These are phyloP conservation scores for Seriola quinqueradiata DNA, from an alignment of 2,113 vertebrate species.

Conservation along the genomic window DNA sequence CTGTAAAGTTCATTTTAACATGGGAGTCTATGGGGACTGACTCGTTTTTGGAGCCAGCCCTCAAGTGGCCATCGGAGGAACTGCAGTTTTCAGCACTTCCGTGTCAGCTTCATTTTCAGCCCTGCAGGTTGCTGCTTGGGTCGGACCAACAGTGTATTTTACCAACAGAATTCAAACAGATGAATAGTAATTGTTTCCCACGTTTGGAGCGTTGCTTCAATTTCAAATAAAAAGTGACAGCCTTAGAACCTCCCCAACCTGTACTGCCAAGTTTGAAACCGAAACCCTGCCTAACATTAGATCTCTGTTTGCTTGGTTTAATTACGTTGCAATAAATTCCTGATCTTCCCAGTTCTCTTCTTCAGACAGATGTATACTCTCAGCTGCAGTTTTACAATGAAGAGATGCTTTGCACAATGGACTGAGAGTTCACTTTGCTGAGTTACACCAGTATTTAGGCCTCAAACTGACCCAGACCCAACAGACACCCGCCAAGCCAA, in stretches of 20 bases:
- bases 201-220: neutral
- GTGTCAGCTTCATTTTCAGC: no score
- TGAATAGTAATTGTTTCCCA: neutral
- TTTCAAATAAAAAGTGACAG: slow-evolving; percentile 34
- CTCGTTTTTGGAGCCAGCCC: no score
- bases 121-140: no score
- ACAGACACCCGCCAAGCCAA: neutral
- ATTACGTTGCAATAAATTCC: slow-evolving; percentile 14
- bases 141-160: no score
- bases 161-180: neutral
- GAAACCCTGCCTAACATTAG: neutral
- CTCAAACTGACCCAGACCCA: slow-evolving; percentile 3
- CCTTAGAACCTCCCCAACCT: neutral
- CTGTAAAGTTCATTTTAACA: no score
- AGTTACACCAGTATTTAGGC: neutral
- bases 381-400: slow-evolving; percentile 13
- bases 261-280: slow-evolving; percentile 11
- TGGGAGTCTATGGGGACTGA: no score
- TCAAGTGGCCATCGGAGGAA: no score
- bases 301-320: slow-evolving; percentile 5
- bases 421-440: neutral
- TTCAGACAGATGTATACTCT: slow-evolving; percentile 11
- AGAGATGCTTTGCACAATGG: neutral
- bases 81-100: no score
- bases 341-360: neutral